phyloP scores from a whole-genome alignment of 2,888 invertebrate species.

The Xylocampa areola region DNA sequence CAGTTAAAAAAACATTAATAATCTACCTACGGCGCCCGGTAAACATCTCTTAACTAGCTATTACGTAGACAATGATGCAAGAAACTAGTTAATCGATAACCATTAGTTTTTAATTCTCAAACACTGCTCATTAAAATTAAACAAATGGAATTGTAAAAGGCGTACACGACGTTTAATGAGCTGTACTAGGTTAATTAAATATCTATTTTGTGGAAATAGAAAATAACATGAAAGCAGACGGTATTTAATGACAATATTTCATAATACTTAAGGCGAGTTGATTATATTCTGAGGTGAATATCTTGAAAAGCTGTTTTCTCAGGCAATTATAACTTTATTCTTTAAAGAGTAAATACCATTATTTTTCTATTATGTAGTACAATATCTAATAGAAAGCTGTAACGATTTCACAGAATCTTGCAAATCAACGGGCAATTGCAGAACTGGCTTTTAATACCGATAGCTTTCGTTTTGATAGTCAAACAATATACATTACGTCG shows the following conservation, averaged over 20 bases:
- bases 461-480: too few species aligned
- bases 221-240: slow-evolving; percentile 20
- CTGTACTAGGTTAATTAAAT: slow-evolving; percentile 21
- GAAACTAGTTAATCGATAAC: slow-evolving; percentile 59
- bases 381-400: too few species aligned
- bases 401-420: too few species aligned
- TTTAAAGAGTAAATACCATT: too few species aligned
- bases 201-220: slow-evolving; percentile 19
- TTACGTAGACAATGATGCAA: slow-evolving; percentile 61
- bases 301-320: too few species aligned
- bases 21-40: slow-evolving; percentile 64
- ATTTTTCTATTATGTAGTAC: too few species aligned
- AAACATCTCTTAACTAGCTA: slow-evolving; percentile 65
- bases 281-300: too few species aligned
- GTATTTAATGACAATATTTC: slow-evolving; percentile 12
- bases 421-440: too few species aligned
- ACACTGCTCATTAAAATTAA: slow-evolving; percentile 58
- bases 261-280: too few species aligned
- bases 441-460: too few species aligned
- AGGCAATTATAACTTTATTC: too few species aligned
- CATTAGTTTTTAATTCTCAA: slow-evolving; percentile 56
- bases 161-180: slow-evolving; percentile 23
- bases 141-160: slow-evolving; percentile 48
- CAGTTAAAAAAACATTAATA: slow-evolving; percentile 73
- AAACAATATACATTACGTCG: too few species aligned